Base-by-base conservation (phyloP, 2,113 vertebrate genomes). In the Bombycilla garrulus region DNA sequence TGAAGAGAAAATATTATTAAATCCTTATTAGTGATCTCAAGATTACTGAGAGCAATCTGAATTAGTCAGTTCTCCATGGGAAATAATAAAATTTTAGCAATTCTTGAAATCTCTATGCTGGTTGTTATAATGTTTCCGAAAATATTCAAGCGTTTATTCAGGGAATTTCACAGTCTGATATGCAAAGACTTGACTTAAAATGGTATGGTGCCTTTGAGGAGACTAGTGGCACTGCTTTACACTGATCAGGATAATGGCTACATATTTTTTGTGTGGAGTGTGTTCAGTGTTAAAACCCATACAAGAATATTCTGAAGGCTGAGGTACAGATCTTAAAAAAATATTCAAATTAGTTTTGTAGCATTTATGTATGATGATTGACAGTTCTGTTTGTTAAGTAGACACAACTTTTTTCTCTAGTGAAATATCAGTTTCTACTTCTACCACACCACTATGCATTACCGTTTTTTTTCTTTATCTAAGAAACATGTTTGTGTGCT, bases 391-490 rank as follows among this genome's bases (percentile, higher is more conserved):
- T 5, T 50, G 15, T 44, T 53, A 80, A 70, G 12, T 10, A 62
- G 15, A 6, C 69, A 45, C 25, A 45, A 44, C 9, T 29, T 80
- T 65, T 73, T 91, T 50, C 14, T 74, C 11, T 56, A 51, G 6
- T 11, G 13, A 12, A 67, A 56, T 17, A 19, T 5, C 19, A 4
- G 6, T 72, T 87, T 82, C 19, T 71, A 36, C 11, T 73, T 76
- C 8, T 35, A 31, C 4, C 12, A 44, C 60, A 51, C 2, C 13
- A 60, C 4, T 4, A 70, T 38, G 47, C 1, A 0, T 3, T 33
- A 26, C 10, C 15, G 7, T 2, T 58, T 84, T 61, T 77, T 11
- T 7, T 53, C 15, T 21, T 64, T 24, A 24, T 35, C 6, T 35
- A 40, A 36, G 12, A 61, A 67, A 28, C 0, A 3, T 9, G 15